A percentile compares a stretch with the other conserved stretches of the same genome.
Conservation (phyloP, 2,113 vertebrate genomes). For the Colaptes auratus region DNA sequence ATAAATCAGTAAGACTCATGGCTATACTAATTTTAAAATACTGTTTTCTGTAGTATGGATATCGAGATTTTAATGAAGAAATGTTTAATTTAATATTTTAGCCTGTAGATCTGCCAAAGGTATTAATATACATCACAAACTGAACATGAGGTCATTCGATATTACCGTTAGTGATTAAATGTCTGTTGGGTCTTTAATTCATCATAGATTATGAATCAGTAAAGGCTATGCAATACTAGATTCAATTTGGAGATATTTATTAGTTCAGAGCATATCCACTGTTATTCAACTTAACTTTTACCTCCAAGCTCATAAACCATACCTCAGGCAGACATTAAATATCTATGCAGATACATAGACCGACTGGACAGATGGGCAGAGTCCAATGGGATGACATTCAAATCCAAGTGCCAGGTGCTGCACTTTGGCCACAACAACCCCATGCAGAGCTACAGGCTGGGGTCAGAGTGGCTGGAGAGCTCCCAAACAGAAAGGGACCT, state of each 20-base stretch:
- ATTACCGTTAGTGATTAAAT: neutral
- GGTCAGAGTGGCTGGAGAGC: too few species aligned
- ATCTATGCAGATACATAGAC: neutral
- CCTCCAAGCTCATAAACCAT: neutral
- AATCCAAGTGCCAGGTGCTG: too few species aligned
- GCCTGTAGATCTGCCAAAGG: neutral
- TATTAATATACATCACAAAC: neutral
- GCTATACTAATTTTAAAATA: neutral
- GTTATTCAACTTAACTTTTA: neutral
- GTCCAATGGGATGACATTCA: too few species aligned
- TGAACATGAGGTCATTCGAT: neutral
- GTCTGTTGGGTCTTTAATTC: neutral
- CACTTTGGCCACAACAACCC: too few species aligned
- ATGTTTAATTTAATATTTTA: neutral
- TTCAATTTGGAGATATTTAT: neutral
- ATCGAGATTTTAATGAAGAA: neutral
- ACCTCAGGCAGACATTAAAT: neutral
- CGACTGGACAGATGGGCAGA: too few species aligned
- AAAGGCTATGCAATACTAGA: neutral
- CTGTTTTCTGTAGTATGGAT: neutral
- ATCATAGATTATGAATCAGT: neutral
- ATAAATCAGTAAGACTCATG: neutral
- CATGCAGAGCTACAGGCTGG: too few species aligned
- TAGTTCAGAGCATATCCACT: neutral
- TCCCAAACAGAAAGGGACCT: too few species aligned